Base-by-base conservation (phyloP, 2,113 vertebrate species). In the Atractosteus spatula region DNA sequence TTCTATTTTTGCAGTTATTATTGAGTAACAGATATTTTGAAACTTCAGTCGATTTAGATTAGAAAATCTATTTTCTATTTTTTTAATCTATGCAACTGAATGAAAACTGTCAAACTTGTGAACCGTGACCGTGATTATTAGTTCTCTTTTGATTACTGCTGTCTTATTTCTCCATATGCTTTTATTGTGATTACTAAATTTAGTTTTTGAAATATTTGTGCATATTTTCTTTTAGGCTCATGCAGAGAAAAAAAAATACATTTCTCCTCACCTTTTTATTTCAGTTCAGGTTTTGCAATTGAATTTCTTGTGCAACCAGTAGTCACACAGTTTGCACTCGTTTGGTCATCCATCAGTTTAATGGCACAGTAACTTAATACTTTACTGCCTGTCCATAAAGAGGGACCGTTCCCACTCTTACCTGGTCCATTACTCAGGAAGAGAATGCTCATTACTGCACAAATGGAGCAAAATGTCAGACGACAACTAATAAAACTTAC, bases 401-500 rank as follows among this genome's bases (percentile, higher is more conserved):
- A 77, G 55, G 66, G 78, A 81, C 54, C 62, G 68, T 75, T 74
- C 69, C 68, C 76, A 78, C 59, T 78, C 74, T 82, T 81, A 86
- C 82, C 83, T 85, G 84, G 73, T 74, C 77, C 75, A 74, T 82
- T 85, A 71, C 78, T 68, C 62, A 62, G 71, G 8, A 16, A 47
- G 71, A 75, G 71, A 75, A 69, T 68, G 74, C 84, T 85, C 84
- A 85, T 89, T 89, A 87, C 8, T 7, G 76, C 70, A 75, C 77
- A 80, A 82, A 74, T 54, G 73, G 79, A 77, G 81, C 79, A 72
- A 73, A 41, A 74, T 79, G 80, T 85, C 81, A 83, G 67, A 73
- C 44, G 77, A 76, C 65, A 65, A 78, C 79, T 84, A 79, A 68
- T 88, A 87, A 89, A 88, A 80, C 72, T 74, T 73, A 75, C 64